These are phyloP conservation scores for Notolabrus celidotus DNA, from an alignment of 2,797 vertebrate species.

Conservation along the genomic window DNA sequence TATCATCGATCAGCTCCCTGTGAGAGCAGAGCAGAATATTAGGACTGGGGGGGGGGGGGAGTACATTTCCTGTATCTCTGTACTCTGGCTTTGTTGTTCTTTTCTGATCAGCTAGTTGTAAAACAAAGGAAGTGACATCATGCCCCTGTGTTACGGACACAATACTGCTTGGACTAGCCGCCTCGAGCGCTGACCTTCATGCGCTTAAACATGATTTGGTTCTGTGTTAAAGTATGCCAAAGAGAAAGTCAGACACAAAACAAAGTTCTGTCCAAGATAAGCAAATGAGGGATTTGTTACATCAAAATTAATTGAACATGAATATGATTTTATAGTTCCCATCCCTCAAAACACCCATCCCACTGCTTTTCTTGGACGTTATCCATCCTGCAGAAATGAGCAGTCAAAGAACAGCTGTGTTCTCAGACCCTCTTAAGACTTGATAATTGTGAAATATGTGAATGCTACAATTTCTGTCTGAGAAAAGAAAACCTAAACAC, in stretches of 20 bases:
- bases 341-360: slow-evolving; percentile 24
- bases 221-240: slow-evolving; percentile 11
- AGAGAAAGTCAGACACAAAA: slow-evolving; percentile 18
- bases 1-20: slow-evolving; percentile 91
- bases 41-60: background rate
- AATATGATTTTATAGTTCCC: slow-evolving; percentile 10
- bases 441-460: slow-evolving; percentile 6
- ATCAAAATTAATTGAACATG: slow-evolving; percentile 21
- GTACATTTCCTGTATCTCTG: background rate
- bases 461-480: slow-evolving; percentile 10
- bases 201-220: background rate
- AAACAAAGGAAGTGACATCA: background rate
- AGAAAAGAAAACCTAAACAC: background rate
- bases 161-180: background rate
- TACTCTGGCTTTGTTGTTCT: background rate
- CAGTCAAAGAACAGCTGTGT: slow-evolving; percentile 16
- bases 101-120: background rate
- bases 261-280: slow-evolving; percentile 43
- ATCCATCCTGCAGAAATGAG: slow-evolving; percentile 6
- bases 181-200: slow-evolving; percentile 8
- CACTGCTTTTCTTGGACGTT: slow-evolving; percentile 42
- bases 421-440: slow-evolving; percentile 7
- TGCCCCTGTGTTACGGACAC: slow-evolving; percentile 7
- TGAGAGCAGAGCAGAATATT: slow-evolving; percentile 19
- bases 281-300: slow-evolving; percentile 2